Evolutionary conservation across 2,113 vertebrate species (phyloP).

Genomic region (Hipposideros armiger): DNA sequence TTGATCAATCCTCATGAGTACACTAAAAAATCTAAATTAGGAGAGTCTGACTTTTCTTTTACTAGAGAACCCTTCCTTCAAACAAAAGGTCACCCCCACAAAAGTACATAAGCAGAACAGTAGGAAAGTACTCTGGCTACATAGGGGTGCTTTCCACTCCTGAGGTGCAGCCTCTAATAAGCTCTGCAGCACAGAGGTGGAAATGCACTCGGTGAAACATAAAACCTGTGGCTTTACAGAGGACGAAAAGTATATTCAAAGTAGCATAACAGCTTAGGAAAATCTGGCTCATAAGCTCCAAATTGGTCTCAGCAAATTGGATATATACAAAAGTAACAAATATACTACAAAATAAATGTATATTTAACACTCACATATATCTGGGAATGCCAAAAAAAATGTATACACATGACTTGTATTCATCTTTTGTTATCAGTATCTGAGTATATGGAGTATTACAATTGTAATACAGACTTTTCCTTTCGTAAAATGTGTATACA

Average conservation of each 20-base stretch:
- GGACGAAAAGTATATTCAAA: neutral
- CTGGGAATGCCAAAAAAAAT: no score
- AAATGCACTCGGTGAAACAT: neutral
- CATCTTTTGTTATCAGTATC: no score
- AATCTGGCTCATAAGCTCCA: neutral
- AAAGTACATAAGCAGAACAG: neutral
- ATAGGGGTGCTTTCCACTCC: neutral
- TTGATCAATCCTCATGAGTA: neutral
- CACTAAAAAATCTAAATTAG: neutral
- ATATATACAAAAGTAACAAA: neutral
- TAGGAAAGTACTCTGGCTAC: accelerated
- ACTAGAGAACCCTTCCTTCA: neutral
- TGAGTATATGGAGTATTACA: no score
- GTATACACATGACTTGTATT: no score
- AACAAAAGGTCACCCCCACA: neutral
- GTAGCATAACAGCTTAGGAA: neutral
- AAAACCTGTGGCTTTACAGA: neutral
- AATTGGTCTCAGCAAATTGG: neutral
- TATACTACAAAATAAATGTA: neutral
- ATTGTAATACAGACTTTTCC: no score
- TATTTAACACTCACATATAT: neutral
- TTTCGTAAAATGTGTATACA: no score
- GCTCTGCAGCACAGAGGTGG: neutral
- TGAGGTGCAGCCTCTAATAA: neutral
- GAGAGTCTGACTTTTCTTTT: neutral